Conservation (phyloP, 2,797 vertebrate genomes). For the Sebastiscus albofasciatus region DNA sequence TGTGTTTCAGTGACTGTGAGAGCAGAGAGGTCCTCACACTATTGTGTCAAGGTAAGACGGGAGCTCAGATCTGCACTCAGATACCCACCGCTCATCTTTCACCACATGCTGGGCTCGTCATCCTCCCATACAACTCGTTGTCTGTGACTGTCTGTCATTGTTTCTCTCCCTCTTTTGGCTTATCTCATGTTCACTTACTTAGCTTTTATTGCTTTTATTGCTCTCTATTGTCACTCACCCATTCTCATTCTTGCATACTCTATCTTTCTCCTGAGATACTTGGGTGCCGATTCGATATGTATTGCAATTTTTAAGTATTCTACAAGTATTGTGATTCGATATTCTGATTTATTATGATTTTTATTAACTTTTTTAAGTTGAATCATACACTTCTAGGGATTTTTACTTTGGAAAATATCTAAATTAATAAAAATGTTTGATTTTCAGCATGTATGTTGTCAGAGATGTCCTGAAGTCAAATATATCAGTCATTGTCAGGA, state of each 20-base stretch:
- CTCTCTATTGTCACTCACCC: background rate
- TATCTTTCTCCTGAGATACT: no score
- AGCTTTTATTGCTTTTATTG: background rate
- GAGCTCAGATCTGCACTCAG: slow-evolving; percentile 4
- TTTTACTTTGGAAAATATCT: no score
- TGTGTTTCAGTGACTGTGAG: slow-evolving; percentile 87
- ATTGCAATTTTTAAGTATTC: no score
- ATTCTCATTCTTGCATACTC: background rate
- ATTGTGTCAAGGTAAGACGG: slow-evolving; percentile 89
- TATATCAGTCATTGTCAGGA: no score
- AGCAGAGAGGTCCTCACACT: slow-evolving; percentile 86
- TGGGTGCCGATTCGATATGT: no score
- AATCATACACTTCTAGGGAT: no score
- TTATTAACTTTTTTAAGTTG: no score
- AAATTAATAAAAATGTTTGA: no score
- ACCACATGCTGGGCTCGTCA: background rate
- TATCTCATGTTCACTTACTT: background rate
- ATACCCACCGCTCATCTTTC: slow-evolving; percentile 8
- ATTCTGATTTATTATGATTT: no score
- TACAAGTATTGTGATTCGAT: no score
- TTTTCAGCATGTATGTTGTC: no score
- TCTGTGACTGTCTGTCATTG: background rate
- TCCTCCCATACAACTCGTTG: background rate
- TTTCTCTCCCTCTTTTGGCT: background rate
- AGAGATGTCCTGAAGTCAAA: no score